Evolutionary conservation across 2,113 vertebrate genomes (phyloP).

Genomic region (Polypterus bichir): DNA sequence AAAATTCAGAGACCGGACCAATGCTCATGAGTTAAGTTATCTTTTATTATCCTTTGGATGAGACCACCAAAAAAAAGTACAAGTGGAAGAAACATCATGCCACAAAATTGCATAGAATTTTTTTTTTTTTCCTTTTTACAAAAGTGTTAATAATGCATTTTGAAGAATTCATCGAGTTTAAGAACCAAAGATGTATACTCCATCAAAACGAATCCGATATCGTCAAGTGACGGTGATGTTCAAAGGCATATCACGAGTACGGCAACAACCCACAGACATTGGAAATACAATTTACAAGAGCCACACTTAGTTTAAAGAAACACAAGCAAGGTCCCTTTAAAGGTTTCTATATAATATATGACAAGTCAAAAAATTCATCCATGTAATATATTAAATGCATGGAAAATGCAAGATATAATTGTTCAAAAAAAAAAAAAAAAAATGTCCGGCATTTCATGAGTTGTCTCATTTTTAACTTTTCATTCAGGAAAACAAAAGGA

Average conservation of each 20-base stretch:
- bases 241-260: constrained; percentile 53
- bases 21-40: constrained; percentile 51
- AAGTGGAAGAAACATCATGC: constrained; percentile 75
- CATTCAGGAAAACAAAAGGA: constrained; percentile 56
- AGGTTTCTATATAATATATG: constrained; percentile 52
- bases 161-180: constrained; percentile 44
- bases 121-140: constrained; percentile 36
- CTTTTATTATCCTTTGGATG: constrained; percentile 68
- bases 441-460: constrained; percentile 51
- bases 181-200: constrained; percentile 56
- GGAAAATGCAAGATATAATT: constrained; percentile 32
- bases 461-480: constrained; percentile 51
- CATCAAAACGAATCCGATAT: constrained; percentile 31
- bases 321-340: constrained; percentile 68
- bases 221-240: constrained; percentile 30
- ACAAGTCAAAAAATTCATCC: constrained; percentile 60
- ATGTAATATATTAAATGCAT: constrained; percentile 45
- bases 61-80: constrained; percentile 69
- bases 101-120: constrained; percentile 82
- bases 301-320: constrained; percentile 74
- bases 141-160: constrained; percentile 62
- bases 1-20: too few species aligned
- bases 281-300: constrained; percentile 61
- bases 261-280: constrained; percentile 54
- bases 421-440: constrained; percentile 32